These are phyloP conservation scores for Flexamia atlantica DNA, from an alignment of 2,888 invertebrate genomes.

Conservation along the genomic window DNA sequence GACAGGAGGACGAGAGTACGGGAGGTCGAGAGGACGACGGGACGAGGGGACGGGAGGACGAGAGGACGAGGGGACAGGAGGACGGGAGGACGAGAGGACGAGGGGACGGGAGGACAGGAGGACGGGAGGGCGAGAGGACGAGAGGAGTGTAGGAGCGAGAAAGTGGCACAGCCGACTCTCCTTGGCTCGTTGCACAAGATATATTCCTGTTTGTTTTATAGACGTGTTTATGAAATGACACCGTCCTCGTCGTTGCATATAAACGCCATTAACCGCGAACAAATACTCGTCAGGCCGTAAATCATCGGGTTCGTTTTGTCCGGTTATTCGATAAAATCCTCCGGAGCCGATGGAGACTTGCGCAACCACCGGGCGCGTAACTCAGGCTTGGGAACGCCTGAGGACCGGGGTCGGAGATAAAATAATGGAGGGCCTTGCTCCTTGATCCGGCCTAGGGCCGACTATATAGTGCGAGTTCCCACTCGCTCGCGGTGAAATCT, in stretches of 20 bases:
- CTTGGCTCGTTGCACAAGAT: constrained; percentile 51
- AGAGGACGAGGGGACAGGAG: too few species aligned
- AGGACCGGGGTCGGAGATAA: neutral
- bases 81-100: neutral
- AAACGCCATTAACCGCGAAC: constrained; percentile 46
- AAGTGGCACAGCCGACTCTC: constrained; percentile 39
- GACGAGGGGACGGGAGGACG: too few species aligned
- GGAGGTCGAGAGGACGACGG: too few species aligned
- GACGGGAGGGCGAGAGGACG: neutral
- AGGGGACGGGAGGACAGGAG: neutral
- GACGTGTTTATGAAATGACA: constrained; percentile 55
- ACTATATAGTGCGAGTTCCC: neutral
- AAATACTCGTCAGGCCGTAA: constrained; percentile 44
- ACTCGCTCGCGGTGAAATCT: neutral
- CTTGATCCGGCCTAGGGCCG: constrained; percentile 13
- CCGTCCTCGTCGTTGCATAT: constrained; percentile 46
- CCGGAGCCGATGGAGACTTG: constrained; percentile 41
- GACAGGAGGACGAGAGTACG: too few species aligned
- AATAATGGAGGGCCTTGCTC: constrained; percentile 11
- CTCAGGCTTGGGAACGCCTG: constrained; percentile 29
- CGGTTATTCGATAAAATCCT: constrained; percentile 41
- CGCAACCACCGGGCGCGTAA: constrained; percentile 49
- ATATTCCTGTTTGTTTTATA: constrained; percentile 54
- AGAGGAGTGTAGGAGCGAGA: constrained; percentile 44
- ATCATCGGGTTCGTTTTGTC: constrained; percentile 53